These are phyloP conservation scores for Pyrgilauda ruficollis DNA, from an alignment of 2,113 vertebrate species.

Conservation along the genomic window DNA sequence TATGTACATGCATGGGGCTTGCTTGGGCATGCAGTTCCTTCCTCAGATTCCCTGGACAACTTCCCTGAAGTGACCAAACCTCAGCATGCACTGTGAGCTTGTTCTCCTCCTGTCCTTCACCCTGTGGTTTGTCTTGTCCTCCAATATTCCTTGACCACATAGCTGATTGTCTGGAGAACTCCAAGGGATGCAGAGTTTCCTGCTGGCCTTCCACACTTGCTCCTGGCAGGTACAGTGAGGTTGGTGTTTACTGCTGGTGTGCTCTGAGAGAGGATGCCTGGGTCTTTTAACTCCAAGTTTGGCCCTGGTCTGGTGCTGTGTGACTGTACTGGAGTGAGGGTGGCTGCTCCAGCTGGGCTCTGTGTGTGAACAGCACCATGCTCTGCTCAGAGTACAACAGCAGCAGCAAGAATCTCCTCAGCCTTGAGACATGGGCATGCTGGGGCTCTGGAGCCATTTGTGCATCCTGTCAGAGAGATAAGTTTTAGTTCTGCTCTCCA, in stretches of 20 bases:
- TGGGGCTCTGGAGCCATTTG: neutral
- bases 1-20: slow-evolving; percentile 61
- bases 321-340: neutral
- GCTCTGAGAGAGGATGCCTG: neutral
- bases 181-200: neutral
- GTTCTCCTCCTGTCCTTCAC: neutral
- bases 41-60: neutral
- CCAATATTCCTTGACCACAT: neutral
- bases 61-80: neutral
- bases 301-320: neutral
- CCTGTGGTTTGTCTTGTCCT: slow-evolving; percentile 32
- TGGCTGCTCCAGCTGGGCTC: neutral
- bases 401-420: neutral
- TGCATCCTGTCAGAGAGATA: neutral
- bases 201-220: neutral
- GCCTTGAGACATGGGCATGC: neutral
- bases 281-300: neutral
- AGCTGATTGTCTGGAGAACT: neutral
- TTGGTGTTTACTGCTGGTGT: neutral
- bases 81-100: neutral
- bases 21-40: neutral
- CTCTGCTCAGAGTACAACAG: neutral
- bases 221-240: neutral
- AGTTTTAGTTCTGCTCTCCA: neutral
- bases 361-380: neutral